phyloP scores from a whole-genome alignment of 2,888 invertebrate genomes.

The Epiblema foenella region DNA sequence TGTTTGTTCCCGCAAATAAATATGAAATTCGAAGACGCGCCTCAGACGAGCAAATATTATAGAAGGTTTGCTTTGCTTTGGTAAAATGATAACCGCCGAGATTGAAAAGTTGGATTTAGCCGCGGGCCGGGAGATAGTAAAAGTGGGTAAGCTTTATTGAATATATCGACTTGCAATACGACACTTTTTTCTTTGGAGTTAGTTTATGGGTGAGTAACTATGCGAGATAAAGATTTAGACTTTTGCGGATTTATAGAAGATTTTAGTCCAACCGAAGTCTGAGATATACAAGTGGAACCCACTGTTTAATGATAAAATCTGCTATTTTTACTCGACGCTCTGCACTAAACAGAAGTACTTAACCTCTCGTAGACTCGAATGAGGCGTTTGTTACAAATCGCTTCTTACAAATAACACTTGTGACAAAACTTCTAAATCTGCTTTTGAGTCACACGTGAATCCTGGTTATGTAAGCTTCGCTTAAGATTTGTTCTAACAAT shows the following conservation, averaged over 20 bases:
- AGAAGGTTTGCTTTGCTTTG: conserved; percentile 82
- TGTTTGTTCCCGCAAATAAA: conserved; percentile 83
- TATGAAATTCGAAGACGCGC: conserved; percentile 84
- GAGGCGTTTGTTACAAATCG: neutral
- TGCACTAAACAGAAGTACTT: neutral
- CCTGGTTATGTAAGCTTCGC: neutral
- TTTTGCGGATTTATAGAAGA: conserved; percentile 6
- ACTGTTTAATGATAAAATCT: neutral
- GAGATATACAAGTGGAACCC: neutral
- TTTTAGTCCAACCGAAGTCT: neutral
- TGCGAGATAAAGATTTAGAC: neutral
- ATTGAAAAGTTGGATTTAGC: conserved; percentile 82
- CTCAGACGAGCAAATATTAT: conserved; percentile 81
- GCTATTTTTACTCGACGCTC: neutral
- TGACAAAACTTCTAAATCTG: neutral
- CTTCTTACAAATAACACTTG: neutral
- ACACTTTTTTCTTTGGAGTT: conserved; percentile 27
- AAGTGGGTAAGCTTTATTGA: conserved; percentile 56
- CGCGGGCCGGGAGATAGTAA: conserved; percentile 64
- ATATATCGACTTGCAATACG: conserved; percentile 48
- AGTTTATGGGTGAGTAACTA: conserved; percentile 11
- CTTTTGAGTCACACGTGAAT: neutral
- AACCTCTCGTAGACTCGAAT: neutral
- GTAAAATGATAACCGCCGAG: conserved; percentile 84
- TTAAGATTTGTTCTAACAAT: conserved; percentile 19